Base-by-base conservation (phyloP, 1,140 invertebrate genomes). In the Drosophila tani region DNA sequence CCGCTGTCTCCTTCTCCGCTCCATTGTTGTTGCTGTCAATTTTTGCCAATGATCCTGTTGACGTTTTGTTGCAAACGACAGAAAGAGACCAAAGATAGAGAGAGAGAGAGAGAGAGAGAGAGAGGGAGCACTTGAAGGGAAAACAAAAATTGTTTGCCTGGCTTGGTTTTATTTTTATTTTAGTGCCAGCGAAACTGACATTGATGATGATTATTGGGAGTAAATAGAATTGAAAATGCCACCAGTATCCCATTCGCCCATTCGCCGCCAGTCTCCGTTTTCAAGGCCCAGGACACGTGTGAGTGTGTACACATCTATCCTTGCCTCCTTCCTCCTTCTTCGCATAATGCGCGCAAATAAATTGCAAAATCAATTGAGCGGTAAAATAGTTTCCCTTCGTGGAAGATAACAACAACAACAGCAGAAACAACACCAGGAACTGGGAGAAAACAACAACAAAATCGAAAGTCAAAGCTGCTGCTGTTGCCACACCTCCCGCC, bases 331-430 rank as follows among this genome's bases (percentile, higher is more conserved):
- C 15, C n/a, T 4, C 3, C 21, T 11, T 41, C 19, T 76, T 71
- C 69, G 66, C 80, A 82, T 91, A 91, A 91, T 91, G 85, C 77
- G 86, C 74, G 67, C 70, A 87, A 88, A 92, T 91, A 92, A 92
- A 92, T 92, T 91, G 81, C 79, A 91, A 92, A 92, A 92, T 92
- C 91, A 92, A 91, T 92, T 91, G 91, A 91, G 91, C 81, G 91
- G 81, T 91, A 91, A 92, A 92, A 91, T 92, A 92, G 91, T 91
- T 91, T 82, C 67, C 76, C 74, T 60, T 62, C 56, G 35, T 45
- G 32, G 69, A 43, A 53, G 64, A 67, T 58, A 58, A 43, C 68
- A 73, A 59, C 75, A 79, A 70, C 71, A 57, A 59, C 41, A 21
- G 12, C 35, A 29, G 6, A 6, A 29, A 24, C 24, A 24, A 24